Evolutionary conservation across 1,140 invertebrate species (phyloP).

Genomic region (Bombus soroeensis): DNA sequence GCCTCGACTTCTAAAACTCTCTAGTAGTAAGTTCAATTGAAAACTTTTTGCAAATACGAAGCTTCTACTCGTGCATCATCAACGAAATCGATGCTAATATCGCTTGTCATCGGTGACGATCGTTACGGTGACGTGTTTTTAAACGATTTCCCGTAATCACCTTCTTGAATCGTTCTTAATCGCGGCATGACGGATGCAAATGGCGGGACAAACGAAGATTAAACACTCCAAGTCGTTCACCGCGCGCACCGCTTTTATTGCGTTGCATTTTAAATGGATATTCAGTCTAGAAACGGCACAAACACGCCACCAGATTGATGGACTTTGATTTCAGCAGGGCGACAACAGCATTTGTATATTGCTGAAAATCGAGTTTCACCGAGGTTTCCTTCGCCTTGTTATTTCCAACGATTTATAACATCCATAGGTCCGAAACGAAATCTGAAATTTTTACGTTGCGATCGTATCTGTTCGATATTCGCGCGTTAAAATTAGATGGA

Average conservation of each 20-base stretch:
- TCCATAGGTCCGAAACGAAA: background rate
- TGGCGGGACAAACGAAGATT: slow-evolving; percentile 6
- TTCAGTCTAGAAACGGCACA: background rate
- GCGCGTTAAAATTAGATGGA: no score
- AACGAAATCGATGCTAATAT: no score
- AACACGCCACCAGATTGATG: slow-evolving; percentile 12
- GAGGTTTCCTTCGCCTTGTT: background rate
- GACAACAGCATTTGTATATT: slow-evolving; percentile 2
- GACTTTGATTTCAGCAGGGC: background rate
- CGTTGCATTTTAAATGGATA: background rate
- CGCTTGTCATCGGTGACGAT: no score
- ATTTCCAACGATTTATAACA: slow-evolving; percentile 10
- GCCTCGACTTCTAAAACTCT: no score
- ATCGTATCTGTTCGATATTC: background rate
- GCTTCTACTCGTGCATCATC: no score
- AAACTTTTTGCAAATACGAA: no score
- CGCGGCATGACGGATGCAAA: slow-evolving; percentile 4
- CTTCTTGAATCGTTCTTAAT: slow-evolving; percentile 24
- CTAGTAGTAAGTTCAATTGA: no score
- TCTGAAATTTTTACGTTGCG: background rate
- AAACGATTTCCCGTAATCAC: background rate
- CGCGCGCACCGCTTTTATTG: background rate
- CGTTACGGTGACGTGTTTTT: background rate
- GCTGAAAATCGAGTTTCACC: background rate
- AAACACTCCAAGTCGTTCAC: background rate